Evolutionary conservation across 2,797 vertebrate genomes (phyloP).

Genomic region (Astyanax mexicanus): DNA sequence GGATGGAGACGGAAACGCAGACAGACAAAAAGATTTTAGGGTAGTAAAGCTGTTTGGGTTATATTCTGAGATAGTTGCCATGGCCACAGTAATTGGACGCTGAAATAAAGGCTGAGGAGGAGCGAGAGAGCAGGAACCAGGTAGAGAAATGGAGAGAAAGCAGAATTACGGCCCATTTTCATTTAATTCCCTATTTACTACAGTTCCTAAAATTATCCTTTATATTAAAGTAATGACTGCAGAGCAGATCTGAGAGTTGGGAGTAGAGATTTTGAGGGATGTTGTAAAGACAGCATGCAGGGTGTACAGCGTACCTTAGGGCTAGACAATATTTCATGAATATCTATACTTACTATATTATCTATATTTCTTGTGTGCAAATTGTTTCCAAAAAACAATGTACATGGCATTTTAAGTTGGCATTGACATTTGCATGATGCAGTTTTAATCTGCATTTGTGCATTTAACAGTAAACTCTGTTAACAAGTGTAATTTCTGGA

Average conservation of each 20-base stretch:
- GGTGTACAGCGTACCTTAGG: background rate
- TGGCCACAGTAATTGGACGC: conserved; percentile 79
- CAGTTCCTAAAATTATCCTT: background rate
- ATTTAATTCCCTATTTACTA: background rate
- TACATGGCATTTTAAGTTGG: too few species aligned
- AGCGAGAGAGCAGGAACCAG: conserved; percentile 24
- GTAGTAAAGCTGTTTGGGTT: conserved; percentile 79
- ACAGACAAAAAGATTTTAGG: conserved; percentile 64
- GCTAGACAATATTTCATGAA: too few species aligned
- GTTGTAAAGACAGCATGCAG: too few species aligned
- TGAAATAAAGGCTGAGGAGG: conserved; percentile 55
- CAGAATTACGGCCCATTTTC: conserved; percentile 1
- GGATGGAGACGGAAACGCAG: conserved; percentile 34
- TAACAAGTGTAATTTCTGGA: too few species aligned
- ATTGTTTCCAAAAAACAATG: too few species aligned
- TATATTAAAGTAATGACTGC: background rate
- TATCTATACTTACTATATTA: too few species aligned
- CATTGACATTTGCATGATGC: too few species aligned
- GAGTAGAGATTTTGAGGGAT: too few species aligned
- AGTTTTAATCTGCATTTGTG: too few species aligned
- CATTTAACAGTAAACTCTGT: too few species aligned
- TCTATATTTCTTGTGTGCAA: too few species aligned
- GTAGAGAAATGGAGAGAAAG: conserved; percentile 23
- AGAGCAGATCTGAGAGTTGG: background rate
- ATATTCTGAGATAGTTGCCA: conserved; percentile 82